phyloP scores from a whole-genome alignment of 2,113 vertebrate genomes.

The Sphyrna mokarran region DNA sequence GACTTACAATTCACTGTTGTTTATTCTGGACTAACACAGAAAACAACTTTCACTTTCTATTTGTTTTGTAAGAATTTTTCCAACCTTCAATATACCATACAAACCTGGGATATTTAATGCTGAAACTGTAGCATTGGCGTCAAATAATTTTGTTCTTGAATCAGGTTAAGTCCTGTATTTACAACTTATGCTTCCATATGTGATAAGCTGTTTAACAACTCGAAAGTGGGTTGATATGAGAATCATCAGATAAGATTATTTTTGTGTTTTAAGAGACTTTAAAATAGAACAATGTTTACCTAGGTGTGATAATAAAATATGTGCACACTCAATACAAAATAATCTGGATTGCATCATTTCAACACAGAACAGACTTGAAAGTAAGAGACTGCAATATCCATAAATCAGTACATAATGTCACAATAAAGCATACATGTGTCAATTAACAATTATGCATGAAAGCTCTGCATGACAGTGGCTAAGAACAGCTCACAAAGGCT shows the following conservation, averaged over 20 bases:
- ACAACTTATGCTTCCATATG: background rate
- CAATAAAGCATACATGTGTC: background rate
- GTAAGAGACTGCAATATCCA: constrained; percentile 15
- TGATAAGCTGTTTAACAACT: background rate
- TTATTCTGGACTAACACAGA: background rate
- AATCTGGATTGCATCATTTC: background rate
- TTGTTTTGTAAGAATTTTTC: background rate
- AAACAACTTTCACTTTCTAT: background rate
- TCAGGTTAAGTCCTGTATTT: background rate
- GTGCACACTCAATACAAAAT: background rate
- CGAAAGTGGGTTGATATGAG: background rate
- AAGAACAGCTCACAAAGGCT: background rate
- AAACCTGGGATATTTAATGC: background rate
- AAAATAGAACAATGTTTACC: constrained; percentile 4
- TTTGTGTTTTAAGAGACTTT: background rate
- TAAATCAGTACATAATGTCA: background rate
- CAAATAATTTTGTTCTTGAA: background rate
- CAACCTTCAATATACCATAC: background rate
- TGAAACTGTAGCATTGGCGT: background rate
- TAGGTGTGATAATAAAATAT: background rate
- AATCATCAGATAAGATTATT: background rate
- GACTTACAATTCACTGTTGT: background rate
- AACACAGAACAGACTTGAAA: background rate
- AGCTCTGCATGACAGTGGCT: background rate
- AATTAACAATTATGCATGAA: background rate